These are phyloP conservation scores for Meandrina meandrites DNA, from an alignment of 92 coral and sea anemone genomes.

Conservation along the genomic window DNA sequence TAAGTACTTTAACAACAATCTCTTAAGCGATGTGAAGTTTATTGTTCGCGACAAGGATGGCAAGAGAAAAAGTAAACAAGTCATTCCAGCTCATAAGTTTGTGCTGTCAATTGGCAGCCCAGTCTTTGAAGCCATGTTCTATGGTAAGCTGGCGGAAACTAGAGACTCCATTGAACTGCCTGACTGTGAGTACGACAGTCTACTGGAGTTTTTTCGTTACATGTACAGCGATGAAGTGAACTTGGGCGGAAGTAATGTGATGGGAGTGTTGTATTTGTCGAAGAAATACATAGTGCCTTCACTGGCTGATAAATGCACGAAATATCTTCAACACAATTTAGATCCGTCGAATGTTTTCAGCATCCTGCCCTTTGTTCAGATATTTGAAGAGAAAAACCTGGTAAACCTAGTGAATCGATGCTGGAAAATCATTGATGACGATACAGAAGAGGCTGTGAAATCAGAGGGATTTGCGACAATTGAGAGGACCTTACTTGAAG, in stretches of 20 bases:
- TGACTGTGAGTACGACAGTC: slow-evolving; percentile 68
- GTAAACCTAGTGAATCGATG: too few species aligned
- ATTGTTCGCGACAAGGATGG: too few species aligned
- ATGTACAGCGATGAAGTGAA: slow-evolving; percentile 63
- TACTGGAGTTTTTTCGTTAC: slow-evolving; percentile 60
- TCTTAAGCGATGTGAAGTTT: too few species aligned
- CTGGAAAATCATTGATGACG: too few species aligned
- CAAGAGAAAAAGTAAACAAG: slow-evolving; percentile 24
- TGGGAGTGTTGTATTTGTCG: slow-evolving; percentile 70
- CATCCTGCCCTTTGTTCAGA: too few species aligned
- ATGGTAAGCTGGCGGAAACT: slow-evolving; percentile 65
- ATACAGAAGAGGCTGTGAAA: slow-evolving; percentile 57
- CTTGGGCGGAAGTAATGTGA: slow-evolving; percentile 55
- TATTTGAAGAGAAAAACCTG: too few species aligned
- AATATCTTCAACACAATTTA: too few species aligned
- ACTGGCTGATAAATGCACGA: slow-evolving; percentile 58
- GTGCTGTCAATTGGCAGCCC: slow-evolving; percentile 49
- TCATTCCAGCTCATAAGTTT: slow-evolving; percentile 38
- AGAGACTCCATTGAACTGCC: slow-evolving; percentile 58
- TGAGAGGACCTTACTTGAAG: slow-evolving; percentile 31
- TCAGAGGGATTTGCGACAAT: slow-evolving; percentile 51
- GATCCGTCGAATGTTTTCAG: too few species aligned
- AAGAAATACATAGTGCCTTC: slow-evolving; percentile 71
- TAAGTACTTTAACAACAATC: too few species aligned
- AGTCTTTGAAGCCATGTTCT: slow-evolving; percentile 72